Percentiles rank a stretch among this genome's conserved stretches.
These are phyloP conservation scores for Drosophila takahashii DNA, from an alignment of 1,140 invertebrate species.

Conservation along the genomic window DNA sequence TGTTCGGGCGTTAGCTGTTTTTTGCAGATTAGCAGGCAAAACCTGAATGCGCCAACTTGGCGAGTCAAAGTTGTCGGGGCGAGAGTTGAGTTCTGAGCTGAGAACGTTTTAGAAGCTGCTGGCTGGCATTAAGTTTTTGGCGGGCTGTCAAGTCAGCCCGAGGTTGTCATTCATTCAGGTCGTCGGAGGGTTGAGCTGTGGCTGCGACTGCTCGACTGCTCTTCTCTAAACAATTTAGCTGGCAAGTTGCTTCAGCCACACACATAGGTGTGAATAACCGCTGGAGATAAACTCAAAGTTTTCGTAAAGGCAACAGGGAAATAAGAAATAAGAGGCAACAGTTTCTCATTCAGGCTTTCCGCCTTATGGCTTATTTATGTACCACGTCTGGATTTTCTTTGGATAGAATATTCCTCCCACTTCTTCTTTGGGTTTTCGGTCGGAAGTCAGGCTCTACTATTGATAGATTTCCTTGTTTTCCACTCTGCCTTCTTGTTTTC, in stretches of 20 bases:
- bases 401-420: background rate
- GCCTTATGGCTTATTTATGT: slow-evolving; percentile 10
- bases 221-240: slow-evolving; percentile 20
- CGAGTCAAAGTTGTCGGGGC: slow-evolving; percentile 37
- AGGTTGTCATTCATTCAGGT: slow-evolving; percentile 26
- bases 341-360: slow-evolving; percentile 16
- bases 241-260: slow-evolving; percentile 5
- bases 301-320: slow-evolving; percentile 2
- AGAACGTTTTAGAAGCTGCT: background rate
- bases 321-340: slow-evolving; percentile 3
- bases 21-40: slow-evolving; percentile 56
- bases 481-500: slow-evolving; percentile 13
- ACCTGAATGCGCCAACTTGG: slow-evolving; percentile 31
- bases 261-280: slow-evolving; percentile 78
- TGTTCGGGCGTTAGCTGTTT: slow-evolving; percentile 21
- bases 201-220: slow-evolving; percentile 6
- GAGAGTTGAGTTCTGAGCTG: background rate
- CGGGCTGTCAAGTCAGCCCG: slow-evolving; percentile 36
- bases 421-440: background rate
- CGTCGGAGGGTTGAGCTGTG: slow-evolving; percentile 10
- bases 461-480: slow-evolving; percentile 29
- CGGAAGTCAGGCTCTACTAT: background rate
- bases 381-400: background rate
- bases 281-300: slow-evolving; percentile 45
- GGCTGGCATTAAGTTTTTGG: slow-evolving; percentile 49